Base-by-base conservation (phyloP, 1,140 invertebrate species). In the Drosophila aff. region DNA sequence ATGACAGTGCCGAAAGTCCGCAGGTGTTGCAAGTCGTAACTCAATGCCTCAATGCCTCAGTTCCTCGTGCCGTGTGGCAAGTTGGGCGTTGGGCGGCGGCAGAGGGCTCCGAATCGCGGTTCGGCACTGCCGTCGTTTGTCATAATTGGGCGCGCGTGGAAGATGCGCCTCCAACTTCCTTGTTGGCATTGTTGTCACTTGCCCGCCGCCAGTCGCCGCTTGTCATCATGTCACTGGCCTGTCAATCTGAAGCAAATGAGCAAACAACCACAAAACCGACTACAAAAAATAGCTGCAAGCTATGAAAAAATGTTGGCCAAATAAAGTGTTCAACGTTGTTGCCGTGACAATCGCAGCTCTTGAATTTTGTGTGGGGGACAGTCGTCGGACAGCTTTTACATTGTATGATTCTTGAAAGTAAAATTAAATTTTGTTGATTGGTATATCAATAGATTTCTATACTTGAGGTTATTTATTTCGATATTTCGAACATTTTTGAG, bases 141-240 rank as follows among this genome's bases (percentile, higher is more conserved):
- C 84, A 84, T 87, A 89, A 89, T 87, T 87, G 84, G 81, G 62
- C 65, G 84, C 83, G 83, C 77, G 84, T 89, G 81, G 84, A 80
- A 84, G 84, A 87, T 87, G 84, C 66, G 73, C 81, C 67, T 53
- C 57, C 72, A 69, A 87, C 84, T 87, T 87, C 84, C 84, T 87
- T 79, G 84, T 87, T 87, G 76, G 64, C 76, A 67, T 82, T 81
- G 76, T 68, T 75, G 75, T 52, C 65, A 62, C 64, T 55, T 50
- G 68, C 59, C 59, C 53, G 53, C 26, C 53, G 47, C 47, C 47
- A 49, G 47, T 18, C 23, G 66, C 43, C 58, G 72, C 41, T 21
- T 79, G 52, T 80, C 82, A 63, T 66, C 65, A 63, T 18, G 49
- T 47, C 50, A 28, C 57, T 40, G 21, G 71, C 75, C 67, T 60